Evolutionary conservation across 1,140 invertebrate genomes (phyloP).

Genomic region (Choristoneura fumiferana): DNA sequence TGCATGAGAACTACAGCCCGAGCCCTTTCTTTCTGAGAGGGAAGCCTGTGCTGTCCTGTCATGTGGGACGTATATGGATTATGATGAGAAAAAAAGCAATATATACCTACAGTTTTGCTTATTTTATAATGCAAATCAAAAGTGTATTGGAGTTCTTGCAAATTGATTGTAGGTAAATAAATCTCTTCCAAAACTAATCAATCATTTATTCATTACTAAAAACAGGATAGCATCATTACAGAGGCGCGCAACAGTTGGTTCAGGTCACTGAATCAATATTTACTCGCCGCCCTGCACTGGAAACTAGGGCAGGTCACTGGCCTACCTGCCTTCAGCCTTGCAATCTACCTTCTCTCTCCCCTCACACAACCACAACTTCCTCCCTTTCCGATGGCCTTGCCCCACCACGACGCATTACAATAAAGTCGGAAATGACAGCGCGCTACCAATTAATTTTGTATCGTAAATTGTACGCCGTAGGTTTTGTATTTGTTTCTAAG

Average conservation of each 20-base stretch:
- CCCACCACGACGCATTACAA: conserved; percentile 54
- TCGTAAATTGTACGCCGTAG: conserved; percentile 35
- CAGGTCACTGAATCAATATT: conserved; percentile 72
- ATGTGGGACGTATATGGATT: no score
- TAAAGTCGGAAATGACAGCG: conserved; percentile 63
- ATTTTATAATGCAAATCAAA: no score
- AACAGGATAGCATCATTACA: conserved; percentile 18
- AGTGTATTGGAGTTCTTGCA: no score
- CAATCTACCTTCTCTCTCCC: conserved; percentile 51
- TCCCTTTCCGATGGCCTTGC: conserved; percentile 58
- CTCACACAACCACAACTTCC: conserved; percentile 22
- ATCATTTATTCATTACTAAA: conserved; percentile 3
- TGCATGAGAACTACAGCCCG: no score
- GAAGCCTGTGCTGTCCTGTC: no score
- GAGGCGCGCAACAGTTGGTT: conserved; percentile 60
- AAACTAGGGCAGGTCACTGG: conserved; percentile 72
- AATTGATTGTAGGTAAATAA: no score
- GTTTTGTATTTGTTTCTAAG: conserved; percentile 22
- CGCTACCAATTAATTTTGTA: conserved; percentile 55
- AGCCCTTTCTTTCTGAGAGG: no score
- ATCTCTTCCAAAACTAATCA: no score
- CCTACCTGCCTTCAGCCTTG: conserved; percentile 68
- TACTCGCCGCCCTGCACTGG: conserved; percentile 61
- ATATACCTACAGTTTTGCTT: no score
- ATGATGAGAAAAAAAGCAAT: no score